Conservation (phyloP, 2,113 vertebrate species). For the human (Homo sapiens) region GRCh38 chr6:153058501-153059000, state of each 20-base stretch:
- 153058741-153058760: not conserved
- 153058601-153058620: conserved; percentile 58
- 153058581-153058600: not conserved
- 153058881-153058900: not conserved
- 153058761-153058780: not conserved
- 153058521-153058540: not conserved
- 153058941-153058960: not conserved
- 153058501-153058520: conserved; percentile 21
- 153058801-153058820: not conserved
- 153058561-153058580: not conserved
- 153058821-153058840: not conserved
- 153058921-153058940: not conserved
- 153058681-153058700: not conserved
- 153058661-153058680: not conserved
- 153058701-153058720: not conserved
- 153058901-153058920: not conserved
- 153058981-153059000: not conserved
- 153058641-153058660: not conserved
- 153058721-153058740: conserved; percentile 6
- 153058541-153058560: conserved; percentile 1
- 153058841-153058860: not conserved
- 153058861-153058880: too few relatives aligned
- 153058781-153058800: not conserved
- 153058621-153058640: not conserved
- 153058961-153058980: not conserved